These are phyloP conservation scores for Drosophila ochracea DNA, from an alignment of 2,888 invertebrate genomes.

Conservation along the genomic window DNA sequence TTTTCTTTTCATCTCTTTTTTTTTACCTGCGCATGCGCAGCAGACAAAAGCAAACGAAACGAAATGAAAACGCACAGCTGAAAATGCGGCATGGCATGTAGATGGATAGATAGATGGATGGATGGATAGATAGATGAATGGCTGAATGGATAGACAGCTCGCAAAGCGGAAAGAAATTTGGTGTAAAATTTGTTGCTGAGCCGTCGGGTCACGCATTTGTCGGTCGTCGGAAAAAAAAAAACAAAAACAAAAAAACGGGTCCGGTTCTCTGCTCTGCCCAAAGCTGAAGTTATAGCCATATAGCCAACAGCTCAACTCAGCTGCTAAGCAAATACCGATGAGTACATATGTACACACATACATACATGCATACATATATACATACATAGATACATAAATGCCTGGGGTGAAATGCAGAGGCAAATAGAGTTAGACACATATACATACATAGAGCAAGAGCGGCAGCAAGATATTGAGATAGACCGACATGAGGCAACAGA, in stretches of 20 bases:
- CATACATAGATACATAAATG: constrained; percentile 39
- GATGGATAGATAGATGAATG: constrained; percentile 36
- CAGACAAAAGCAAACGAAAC: constrained; percentile 58
- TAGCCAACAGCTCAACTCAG: constrained; percentile 18
- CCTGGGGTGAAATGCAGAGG: constrained; percentile 63
- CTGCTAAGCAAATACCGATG: constrained; percentile 65
- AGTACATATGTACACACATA: constrained; percentile 21
- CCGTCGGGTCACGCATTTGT: constrained; percentile 69
- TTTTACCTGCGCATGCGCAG: constrained; percentile 45
- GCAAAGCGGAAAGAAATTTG: constrained; percentile 64
- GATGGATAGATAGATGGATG: constrained; percentile 46
- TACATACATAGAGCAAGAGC: constrained; percentile 5
- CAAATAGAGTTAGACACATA: constrained; percentile 24
- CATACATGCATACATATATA: not conserved
- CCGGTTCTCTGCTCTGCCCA: constrained; percentile 1
- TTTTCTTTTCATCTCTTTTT: not conserved
- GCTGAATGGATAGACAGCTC: constrained; percentile 30
- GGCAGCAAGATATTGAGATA: constrained; percentile 8
- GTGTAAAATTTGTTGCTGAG: constrained; percentile 65
- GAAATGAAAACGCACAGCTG: constrained; percentile 43
- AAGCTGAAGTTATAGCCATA: constrained; percentile 15
- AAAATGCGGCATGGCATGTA: constrained; percentile 43
- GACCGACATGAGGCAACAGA: constrained; percentile 1
- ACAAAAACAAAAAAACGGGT: constrained; percentile 32
- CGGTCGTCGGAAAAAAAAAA: constrained; percentile 23